Percentiles rank a stretch among this genome's conserved stretches.
phyloP scores from a whole-genome alignment of 1,140 invertebrate species.

The Pteromalus puparum region DNA sequence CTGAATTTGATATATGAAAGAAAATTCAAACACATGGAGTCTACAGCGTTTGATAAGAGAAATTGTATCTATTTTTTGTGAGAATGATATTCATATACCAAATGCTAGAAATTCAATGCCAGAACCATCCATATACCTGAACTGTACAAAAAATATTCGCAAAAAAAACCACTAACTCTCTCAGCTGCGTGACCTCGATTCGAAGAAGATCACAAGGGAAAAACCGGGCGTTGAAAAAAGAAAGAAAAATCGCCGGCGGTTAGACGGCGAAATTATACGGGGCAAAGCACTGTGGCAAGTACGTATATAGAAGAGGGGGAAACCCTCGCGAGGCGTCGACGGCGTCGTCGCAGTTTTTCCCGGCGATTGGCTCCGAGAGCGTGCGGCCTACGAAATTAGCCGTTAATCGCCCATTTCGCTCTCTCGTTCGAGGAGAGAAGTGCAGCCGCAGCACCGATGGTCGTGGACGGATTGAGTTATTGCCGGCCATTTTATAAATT shows the following conservation, averaged over 20 bases:
- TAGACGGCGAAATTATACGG: neutral
- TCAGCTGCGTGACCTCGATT: neutral
- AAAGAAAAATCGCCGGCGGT: neutral
- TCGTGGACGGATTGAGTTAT: neutral
- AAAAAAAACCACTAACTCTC: neutral
- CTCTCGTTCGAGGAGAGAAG: neutral
- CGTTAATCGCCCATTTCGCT: conserved; percentile 1
- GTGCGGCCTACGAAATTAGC: conserved; percentile 27
- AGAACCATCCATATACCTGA: neutral
- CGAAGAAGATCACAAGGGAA: neutral
- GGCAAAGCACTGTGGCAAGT: neutral
- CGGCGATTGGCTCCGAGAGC: conserved; percentile 3
- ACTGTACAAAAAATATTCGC: neutral
- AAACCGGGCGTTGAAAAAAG: neutral
- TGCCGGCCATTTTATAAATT: conserved; percentile 6
- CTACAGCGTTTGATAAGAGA: too few species aligned
- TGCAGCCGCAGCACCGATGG: neutral
- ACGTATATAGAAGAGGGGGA: neutral
- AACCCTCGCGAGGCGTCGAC: neutral
- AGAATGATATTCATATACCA: too few species aligned
- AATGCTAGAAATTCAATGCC: neutral
- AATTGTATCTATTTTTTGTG: too few species aligned
- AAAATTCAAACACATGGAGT: too few species aligned
- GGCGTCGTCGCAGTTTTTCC: neutral
- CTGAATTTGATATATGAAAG: too few species aligned